Evolutionary conservation across 2,888 invertebrate species (phyloP), one percentile per base, ranked within the genome.

Genomic region (Coenonympha glycerion): DNA sequence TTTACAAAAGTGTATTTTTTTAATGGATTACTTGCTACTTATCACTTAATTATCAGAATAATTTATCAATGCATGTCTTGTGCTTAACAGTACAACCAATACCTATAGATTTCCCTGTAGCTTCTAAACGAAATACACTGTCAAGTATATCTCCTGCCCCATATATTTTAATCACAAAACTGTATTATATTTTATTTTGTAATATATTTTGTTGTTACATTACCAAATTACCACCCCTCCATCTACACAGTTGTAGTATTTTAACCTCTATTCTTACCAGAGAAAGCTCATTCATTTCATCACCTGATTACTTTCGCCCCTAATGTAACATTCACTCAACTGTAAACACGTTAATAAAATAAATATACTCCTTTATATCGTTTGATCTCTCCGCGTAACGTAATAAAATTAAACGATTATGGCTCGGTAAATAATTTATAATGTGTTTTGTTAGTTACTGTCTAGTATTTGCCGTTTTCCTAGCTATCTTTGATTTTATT

Each of bases 321-420:
- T 21, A 11, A 39, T 31, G 22, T 15, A 31, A 22, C 30, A 37
- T 15, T n/a, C 39, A 18, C 21, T 47, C 30, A 5, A 22, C 30
- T 13, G 37, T 39, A 47, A 47, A 47, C 36, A 36, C 28, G 30
- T 41, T 30, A 28, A 41, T 41, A 18, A 41, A 41, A 41, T 41
- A 41, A 41, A 41, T 41, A 41, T 28, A 41, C 11, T 18, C 28
- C 28, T 41, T 41, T 46, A 46, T 36, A 13, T 26, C 46, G 8
- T 46, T 28, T 41, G 22, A 39, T 39, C 39, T 36, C 19, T 39
- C 39, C 22, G 24, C 37, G 39, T 24, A 9, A 8, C 22, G 22
- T 24, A 22, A 37, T 37, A 34, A 36, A 22, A 13, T 33, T 18
- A 28, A 19, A 41, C 26, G 18, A 41, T 28, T 18, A 28, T 11